Conservation (phyloP, 2,113 vertebrate genomes). For the Dipodomys ordii region DNA sequence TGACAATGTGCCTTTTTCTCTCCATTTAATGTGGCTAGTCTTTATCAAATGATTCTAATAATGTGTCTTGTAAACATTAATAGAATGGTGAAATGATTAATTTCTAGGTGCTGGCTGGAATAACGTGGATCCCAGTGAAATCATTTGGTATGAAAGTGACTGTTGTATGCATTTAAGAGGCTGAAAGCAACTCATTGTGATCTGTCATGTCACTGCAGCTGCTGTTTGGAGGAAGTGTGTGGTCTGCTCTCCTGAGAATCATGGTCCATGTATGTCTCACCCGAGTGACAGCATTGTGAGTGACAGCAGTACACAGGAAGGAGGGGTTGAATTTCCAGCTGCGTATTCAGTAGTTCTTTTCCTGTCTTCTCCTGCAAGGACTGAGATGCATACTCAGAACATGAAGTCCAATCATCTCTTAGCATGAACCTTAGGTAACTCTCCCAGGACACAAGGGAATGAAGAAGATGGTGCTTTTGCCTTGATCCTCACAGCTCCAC, state of each 20-base stretch:
- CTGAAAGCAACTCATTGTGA: conserved; percentile 14
- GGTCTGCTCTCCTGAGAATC: background rate
- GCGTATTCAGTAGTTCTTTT: background rate
- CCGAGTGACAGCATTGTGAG: background rate
- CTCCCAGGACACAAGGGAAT: background rate
- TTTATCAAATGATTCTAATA: conserved; percentile 57
- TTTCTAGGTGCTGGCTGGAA: conserved; percentile 54
- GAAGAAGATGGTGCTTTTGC: background rate
- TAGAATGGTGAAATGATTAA: conserved; percentile 64
- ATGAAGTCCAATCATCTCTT: conserved; percentile 9
- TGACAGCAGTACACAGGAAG: background rate
- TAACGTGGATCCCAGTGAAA: conserved; percentile 53
- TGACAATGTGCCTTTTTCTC: conserved; percentile 32
- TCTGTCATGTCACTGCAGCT: background rate
- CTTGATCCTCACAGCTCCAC: background rate
- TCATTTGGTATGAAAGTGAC: conserved; percentile 60
- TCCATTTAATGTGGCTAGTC: conserved; percentile 52
- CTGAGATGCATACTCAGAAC: background rate
- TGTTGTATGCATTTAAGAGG: conserved; percentile 50
- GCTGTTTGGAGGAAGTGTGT: background rate
- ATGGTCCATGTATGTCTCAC: background rate
- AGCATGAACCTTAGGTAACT: background rate
- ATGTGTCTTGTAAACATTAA: conserved; percentile 64
- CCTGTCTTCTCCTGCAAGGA: background rate
- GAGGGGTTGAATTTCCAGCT: background rate